Evolutionary conservation across 1,140 invertebrate genomes (phyloP).

Genomic region (Drosophila pallidifrons): DNA sequence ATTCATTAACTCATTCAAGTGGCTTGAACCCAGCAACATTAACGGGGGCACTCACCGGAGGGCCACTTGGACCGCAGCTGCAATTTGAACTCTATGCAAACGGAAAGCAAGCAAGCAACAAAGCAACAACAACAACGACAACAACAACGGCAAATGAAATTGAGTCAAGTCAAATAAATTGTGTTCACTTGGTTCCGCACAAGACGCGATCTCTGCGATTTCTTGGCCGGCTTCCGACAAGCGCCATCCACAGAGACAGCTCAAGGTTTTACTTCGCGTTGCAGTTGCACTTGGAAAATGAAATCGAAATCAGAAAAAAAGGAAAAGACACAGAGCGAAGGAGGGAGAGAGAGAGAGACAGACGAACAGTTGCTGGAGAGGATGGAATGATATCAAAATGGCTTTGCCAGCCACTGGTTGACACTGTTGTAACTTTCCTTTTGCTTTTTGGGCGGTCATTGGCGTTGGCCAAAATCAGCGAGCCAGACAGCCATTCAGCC

Average conservation of each 20-base stretch:
- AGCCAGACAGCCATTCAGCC: slow-evolving; percentile 4
- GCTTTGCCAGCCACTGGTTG: slow-evolving; percentile 28
- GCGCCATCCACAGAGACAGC: not conserved
- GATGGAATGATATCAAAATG: slow-evolving; percentile 17
- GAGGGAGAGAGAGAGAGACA: not conserved
- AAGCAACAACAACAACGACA: not conserved
- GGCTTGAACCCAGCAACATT: slow-evolving; percentile 46
- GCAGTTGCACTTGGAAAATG: slow-evolving; percentile 4
- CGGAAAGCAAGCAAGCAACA: not conserved
- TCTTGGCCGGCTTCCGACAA: slow-evolving; percentile 41
- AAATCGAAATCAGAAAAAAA: not conserved
- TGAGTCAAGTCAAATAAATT: slow-evolving; percentile 36
- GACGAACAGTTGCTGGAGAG: not conserved
- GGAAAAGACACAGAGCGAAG: not conserved
- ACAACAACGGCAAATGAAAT: not conserved
- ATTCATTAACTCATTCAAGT: slow-evolving; percentile 62
- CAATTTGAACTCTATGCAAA: slow-evolving; percentile 13
- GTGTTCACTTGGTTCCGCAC: slow-evolving; percentile 25
- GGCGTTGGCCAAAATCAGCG: slow-evolving; percentile 41
- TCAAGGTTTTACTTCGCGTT: not conserved
- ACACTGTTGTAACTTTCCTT: slow-evolving; percentile 55
- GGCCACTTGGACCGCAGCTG: slow-evolving; percentile 12
- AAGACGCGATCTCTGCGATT: slow-evolving; percentile 22
- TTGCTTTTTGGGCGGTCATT: slow-evolving; percentile 74
- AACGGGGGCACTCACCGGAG: slow-evolving; percentile 26